Evolutionary conservation across 2,113 vertebrate genomes (phyloP), one percentile per base, ranked within the genome.

Genomic region (Empidonax alnorum): DNA sequence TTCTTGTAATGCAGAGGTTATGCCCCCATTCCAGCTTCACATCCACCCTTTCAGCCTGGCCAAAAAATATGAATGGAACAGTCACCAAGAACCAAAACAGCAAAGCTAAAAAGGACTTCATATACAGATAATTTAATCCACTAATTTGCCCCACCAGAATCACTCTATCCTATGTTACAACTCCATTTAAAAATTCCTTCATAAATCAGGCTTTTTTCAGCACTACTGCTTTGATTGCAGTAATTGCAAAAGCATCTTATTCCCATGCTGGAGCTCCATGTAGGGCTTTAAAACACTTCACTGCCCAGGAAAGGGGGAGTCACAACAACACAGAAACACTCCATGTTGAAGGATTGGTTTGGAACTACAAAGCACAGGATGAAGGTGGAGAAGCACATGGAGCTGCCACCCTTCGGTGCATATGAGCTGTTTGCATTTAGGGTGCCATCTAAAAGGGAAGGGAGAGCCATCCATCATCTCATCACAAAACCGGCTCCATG

Each of bases 191-290:
- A 87, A 84, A 76, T 18, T 28, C 63, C 63, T 77, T 55, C 35
- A 28, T n/a, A 59, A 67, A 90, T 71, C 90, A 77, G 73, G 41
- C 8, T 93, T 67, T 75, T 68, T 80, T 61, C 84, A 87, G 71
- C 5, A 5, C n/a, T 69, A 25, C 6, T 41, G 77, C 74, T 91
- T 65, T 75, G 52, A 78, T 4, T 28, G 92, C 17, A 11, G 42
- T 37, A 83, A 76, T 19, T 39, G 80, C 88, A 87, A 14, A 73
- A 67, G 15, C 84, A 84, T 25, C 39, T 47, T 44, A 49, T 42
- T 47, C 27, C 55, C 12, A 10, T 25, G 56, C 68, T 46, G 52
- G 74, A 73, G 71, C 74, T 61, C 71, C 53, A 15, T 2, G 9
- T 7, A 69, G 12, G 61, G 68, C 56, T 53, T 42, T 88, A 84